Percentiles rank a stretch among this genome's conserved stretches.
phyloP scores from a whole-genome alignment of 2,797 vertebrate genomes.

The Florisuga fusca region DNA sequence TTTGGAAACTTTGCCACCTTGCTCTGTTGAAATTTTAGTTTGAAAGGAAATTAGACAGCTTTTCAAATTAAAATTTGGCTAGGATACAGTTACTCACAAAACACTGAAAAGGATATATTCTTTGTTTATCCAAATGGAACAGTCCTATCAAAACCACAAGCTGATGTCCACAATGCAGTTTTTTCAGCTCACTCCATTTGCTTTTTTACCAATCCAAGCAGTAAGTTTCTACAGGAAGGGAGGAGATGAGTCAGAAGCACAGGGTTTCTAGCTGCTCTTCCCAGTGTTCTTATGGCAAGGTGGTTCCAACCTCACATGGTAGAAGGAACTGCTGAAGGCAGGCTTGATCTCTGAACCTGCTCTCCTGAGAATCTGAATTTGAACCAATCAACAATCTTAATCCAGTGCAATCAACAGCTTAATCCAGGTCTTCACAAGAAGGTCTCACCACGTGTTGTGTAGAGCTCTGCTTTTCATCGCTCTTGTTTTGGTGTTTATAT shows the following conservation, averaged over 20 bases:
- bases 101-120: background rate
- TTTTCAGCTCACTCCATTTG: background rate
- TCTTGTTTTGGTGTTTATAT: background rate
- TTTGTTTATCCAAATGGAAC: background rate
- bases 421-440: background rate
- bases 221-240: background rate
- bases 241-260: background rate
- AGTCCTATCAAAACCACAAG: background rate
- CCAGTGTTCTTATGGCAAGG: fast-evolving
- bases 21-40: conserved; percentile 32
- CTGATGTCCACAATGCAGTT: background rate
- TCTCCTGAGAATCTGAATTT: background rate
- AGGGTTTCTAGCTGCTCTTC: background rate
- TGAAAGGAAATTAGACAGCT: conserved; percentile 37
- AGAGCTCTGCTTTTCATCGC: background rate
- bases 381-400: background rate
- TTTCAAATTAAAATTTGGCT: conserved; percentile 42
- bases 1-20: conserved; percentile 14
- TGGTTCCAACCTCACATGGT: fast-evolving
- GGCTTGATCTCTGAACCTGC: background rate
- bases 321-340: background rate
- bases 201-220: background rate
- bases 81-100: background rate
- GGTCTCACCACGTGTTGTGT: fast-evolving
- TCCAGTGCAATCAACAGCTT: background rate